Base-by-base conservation (phyloP, 2,888 invertebrate species). In the Cybosia mesomella region DNA sequence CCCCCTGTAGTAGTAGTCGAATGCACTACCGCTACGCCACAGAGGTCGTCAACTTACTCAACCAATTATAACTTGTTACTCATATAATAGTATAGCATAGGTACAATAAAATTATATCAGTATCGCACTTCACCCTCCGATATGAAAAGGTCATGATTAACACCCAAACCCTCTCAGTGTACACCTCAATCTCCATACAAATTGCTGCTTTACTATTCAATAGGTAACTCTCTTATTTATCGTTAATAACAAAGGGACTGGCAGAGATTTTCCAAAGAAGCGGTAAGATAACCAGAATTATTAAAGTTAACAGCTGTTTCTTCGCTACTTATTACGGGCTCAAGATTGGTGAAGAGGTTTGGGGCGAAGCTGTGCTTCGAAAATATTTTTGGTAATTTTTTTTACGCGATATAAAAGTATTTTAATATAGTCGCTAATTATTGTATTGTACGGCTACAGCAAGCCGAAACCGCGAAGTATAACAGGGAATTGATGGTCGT, bases 281-380 rank as follows among this genome's bases (percentile, higher is more conserved):
- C 75, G 71, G 73, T 73, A 73, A 75, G 79, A 75, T 79, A 81
- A 82, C 72, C 68, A 64, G 74, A 79, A 81, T 83, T 81, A 82
- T 80, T 81, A 76, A 81, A 83, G 83, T 82, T 75, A 74, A 82
- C 83, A 83, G 79, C 76, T 78, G 79, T 82, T 79, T 76, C 72
- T 65, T 66, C 58, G 36, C 67, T 72, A 63, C 70, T 70, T 77
- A 72, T 72, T 73, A 75, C 58, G 21, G 54, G 66, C 64, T 68
- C 71, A 55, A 69, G 75, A 77, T 73, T 70, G 73, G 72, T 71
- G 36, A 72, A 64, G 58, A 57, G 58, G 58, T 67, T 43, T 69
- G 59, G 71, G 67, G 60, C 24, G 68, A 69, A 64, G 69, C 68
- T 43, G 49, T 69, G 67, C 66, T 60, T 43, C 3, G 28, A 71